Base-by-base conservation (phyloP, 64 coral and sea anemone species). In the Montipora sp. region DNA sequence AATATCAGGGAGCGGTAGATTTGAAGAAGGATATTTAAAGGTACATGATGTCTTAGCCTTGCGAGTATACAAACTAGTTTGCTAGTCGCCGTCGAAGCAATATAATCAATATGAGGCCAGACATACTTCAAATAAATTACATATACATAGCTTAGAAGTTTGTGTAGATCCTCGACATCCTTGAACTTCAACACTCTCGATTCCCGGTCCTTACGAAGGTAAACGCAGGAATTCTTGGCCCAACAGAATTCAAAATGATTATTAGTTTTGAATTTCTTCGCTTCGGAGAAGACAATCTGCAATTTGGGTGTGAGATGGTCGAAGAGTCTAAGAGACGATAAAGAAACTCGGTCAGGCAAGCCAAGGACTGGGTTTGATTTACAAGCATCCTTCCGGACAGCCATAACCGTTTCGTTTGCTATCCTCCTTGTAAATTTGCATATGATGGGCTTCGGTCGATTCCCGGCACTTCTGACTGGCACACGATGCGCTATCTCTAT, bases 371-470 rank as follows among this genome's bases (percentile, higher is more conserved):
- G 19, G 6, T 71, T 44, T 3, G 53, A 21, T 55, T 83, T 84
- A 16, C 67, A 57, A 10, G 48, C 44, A 36, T 87, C 75, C 50
- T 66, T 87, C 12, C 83, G 60, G 51, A 5, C 10, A 16, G 48
- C 24, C 75, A 93, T 80, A 16, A 93, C 76, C 5, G 47, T 11
- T 16, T 93, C 91, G 14, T 87, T 93, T 23, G 91, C 77, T 36
- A 93, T 83, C 11, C 75, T 75, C 73, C 91, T 69, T n/a, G 77
- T 88, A 72, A 93, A 88, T 69, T 80, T 93, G 43, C 91, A 93
- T 43, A 93, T 51, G 5, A 93, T 93, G 7, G 91, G 75, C 27
- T 59, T 23, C 51, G 91, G 84, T 2, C 36, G 27, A 4, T 48
- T 71, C 8, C 16, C 46, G 14, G 86, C 43, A 3, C 22, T 74